Percentiles rank a stretch among this genome's conserved stretches.
These are phyloP conservation scores for Acanthornis magna DNA, from an alignment of 2,797 vertebrate species.

Conservation along the genomic window DNA sequence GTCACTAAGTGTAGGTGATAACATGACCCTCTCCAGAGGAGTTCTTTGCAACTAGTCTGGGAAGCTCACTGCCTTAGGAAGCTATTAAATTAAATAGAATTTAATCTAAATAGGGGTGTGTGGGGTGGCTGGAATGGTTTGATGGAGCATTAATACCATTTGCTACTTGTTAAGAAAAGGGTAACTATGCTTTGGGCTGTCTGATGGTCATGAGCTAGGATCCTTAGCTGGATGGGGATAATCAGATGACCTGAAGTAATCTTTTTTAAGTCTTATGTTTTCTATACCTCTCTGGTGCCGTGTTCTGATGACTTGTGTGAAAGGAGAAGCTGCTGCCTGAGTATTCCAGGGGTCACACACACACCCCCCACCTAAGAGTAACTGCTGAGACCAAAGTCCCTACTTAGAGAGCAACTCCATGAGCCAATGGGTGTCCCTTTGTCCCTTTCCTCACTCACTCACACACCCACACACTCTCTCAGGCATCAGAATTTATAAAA, in stretches of 20 bases:
- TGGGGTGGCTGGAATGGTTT: not conserved
- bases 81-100: not conserved
- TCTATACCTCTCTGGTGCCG: not conserved
- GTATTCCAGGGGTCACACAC: not conserved
- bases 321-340: accelerated
- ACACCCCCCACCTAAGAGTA: not conserved
- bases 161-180: not conserved
- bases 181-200: not conserved
- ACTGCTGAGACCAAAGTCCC: not conserved
- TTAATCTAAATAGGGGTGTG: not conserved
- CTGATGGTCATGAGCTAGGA: not conserved
- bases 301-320: not conserved
- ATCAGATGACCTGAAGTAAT: not conserved
- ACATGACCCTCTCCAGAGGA: not conserved
- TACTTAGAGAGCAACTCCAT: not conserved
- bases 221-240: not conserved
- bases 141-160: not conserved
- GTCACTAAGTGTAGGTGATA: not conserved
- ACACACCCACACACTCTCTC: not conserved
- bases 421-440: not conserved
- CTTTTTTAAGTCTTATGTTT: not conserved
- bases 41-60: not conserved
- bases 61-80: not conserved
- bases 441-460: not conserved
- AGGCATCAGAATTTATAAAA: not conserved